Base-by-base conservation (phyloP, 2,888 invertebrate genomes). In the Andrena haemorrhoa region DNA sequence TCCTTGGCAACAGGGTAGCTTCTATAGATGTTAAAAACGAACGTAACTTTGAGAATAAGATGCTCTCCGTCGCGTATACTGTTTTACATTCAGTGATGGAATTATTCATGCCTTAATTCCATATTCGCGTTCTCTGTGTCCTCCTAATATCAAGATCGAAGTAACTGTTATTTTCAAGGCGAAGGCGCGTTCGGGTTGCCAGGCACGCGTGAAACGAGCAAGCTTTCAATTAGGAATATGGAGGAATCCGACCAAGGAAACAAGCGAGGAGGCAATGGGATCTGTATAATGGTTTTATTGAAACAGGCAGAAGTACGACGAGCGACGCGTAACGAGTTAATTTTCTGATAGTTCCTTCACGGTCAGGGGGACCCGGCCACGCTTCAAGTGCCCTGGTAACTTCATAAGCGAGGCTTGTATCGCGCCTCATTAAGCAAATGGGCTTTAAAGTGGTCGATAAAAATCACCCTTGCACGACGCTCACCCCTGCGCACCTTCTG, bases 401-500 rank as follows among this genome's bases (percentile, higher is more conserved):
- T 71, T 66, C 47, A 74, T 84, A 89, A 89, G 82, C 78, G 80
- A 4, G 71, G 81, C 82, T 82, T 80, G 79, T 86, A 88, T 75
- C 81, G 74, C 85, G 86, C 78, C 86, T 89, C 89, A 88, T 92
- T 90, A 89, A 87, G 84, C 86, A 90, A 90, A 89, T 88, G 88
- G 83, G 80, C 77, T 88, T 89, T 89, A 90, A 92, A 90, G 84
- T 86, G 84, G 65, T 75, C 75, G 90, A 91, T 91, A 89, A 81
- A 82, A 85, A 91, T 91, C 91, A 84, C 82, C 83, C 88, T 73
- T 69, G 75, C 77, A 61, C 81, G 65, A 79, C 74, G 71, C 77
- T 73, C 69, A 84, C 79, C 73, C 85, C 70, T 73, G 26, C 26
- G 35, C 41, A 16, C 41, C 41, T 3, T 23, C 23, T 1, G 33